Evolutionary conservation across 2,797 vertebrate species (phyloP), one percentile per base, ranked within the genome.

Genomic region (Danio aesculapii): DNA sequence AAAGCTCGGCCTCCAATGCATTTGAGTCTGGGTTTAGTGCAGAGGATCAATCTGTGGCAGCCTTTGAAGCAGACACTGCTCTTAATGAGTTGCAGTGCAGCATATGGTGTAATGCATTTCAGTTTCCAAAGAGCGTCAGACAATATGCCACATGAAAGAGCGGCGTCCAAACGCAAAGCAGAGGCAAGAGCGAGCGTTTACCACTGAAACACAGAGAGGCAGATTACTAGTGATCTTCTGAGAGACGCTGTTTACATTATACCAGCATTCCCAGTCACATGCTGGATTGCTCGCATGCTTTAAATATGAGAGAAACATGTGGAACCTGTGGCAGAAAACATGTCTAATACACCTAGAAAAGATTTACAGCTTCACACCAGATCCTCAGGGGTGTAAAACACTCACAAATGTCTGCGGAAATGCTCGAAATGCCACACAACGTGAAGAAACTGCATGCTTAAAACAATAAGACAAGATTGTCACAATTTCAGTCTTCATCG

Each of bases 61-160:
- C 75, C 86, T 87, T 88, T 88, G 88, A 88, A 85, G 85, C 85
- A 90, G 86, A 87, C 84, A 86, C 84, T 81, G 77, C 77, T 62
- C 70, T 81, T 88, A 90, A 88, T 88, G 86, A 82, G 84, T 88
- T 87, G 81, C 87, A 88, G 87, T 82, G 77, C 75, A 82, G 77
- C 87, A 88, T 88, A 88, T 88, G 83, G 87, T 83, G 79, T 81
- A 86, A 88, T 86, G 87, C 74, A 81, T 87, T 86, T 86, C 78
- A 63, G 81, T 84, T 86, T 83, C 85, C 86, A 87, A 67, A 79
- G 67, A 77, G 82, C 62, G 75, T 82, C 82, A 88, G 84, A 90
- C 89, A 85, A 87, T 72, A 73, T 72, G 69, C 86, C 87, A 88
- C 86, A 88, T 88, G 84, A 90, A 88, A 90, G 85, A 81, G 58